Base-by-base conservation (phyloP, 2,888 invertebrate species). In the Caenorhabditis sp. region DNA sequence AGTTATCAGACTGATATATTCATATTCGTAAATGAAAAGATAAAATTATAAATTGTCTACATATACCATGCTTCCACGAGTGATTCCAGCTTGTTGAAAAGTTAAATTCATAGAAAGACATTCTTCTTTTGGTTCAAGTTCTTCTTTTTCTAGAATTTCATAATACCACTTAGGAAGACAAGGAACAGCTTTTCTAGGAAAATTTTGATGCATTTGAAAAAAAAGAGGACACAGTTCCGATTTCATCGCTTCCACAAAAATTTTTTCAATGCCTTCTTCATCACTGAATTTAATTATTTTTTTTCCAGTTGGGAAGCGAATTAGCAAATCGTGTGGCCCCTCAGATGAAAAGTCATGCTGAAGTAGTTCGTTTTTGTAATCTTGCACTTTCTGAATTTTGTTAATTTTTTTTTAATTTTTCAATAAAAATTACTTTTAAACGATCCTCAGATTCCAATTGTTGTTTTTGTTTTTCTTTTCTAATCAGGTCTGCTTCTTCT, bases 151-250 rank as follows among this genome's bases (percentile, higher is more conserved):
- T 0, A 81, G 60, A 61, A 81, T 81, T 9, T 76, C 76, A 50
- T 32, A 71, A 26, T 81, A 80, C 80, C 80, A 80, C 47, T 64
- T 37, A 28, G 81, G 81, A 6, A 81, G 40, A 26, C 76, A 71
- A 2, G 81, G 53, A 13, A 81, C 64, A 0, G 81, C 61, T 18
- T 47, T 60, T 37, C 70, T 70, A 9, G 81, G 81, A n/a, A 81
- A 70, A n/a, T 56, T 81, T 40, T 67, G 56, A 51, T 81, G 81
- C 76, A 81, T 76, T 67, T 81, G 76, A 32, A 81, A 68, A 47
- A 40, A 76, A 9, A 71, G 9, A n/a, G 81, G 76, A 37, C 81
- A 81, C 32, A 68, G 22, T 2, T 81, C 81, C 0, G 68, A 56
- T 13, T 53, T 50, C 35, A 81, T 40, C 6, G 76, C 81, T 61